Evolutionary conservation across 2,797 vertebrate species (phyloP).

Genomic region (Todus mexicanus): DNA sequence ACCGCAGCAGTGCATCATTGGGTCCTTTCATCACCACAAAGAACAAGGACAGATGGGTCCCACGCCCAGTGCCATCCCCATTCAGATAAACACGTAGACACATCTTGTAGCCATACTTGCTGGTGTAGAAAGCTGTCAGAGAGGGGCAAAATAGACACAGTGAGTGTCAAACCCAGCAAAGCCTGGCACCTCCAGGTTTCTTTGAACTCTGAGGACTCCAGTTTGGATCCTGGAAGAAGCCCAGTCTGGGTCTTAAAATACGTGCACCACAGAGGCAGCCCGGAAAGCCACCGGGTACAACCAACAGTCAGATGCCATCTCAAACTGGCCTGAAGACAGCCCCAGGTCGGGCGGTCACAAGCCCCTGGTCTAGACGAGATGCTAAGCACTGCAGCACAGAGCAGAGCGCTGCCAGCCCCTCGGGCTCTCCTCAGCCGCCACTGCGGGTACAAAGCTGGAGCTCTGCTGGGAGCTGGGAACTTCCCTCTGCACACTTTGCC

Average conservation of each 20-base stretch:
- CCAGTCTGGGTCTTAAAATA: background rate
- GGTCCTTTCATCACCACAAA: conserved; percentile 97
- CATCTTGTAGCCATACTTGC: conserved; percentile 98
- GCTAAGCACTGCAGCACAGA: fast-evolving
- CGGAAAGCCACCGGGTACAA: background rate
- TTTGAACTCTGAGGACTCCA: background rate
- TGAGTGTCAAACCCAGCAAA: background rate
- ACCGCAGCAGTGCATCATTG: conserved; percentile 88
- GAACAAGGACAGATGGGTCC: conserved; percentile 92
- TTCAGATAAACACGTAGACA: conserved; percentile 95
- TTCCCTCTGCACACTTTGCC: background rate
- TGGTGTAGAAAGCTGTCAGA: conserved; percentile 91
- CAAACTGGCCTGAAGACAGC: background rate
- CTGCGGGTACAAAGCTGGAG: background rate
- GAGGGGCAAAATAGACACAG: background rate
- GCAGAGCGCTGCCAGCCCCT: background rate
- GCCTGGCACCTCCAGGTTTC: background rate
- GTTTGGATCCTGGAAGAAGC: background rate
- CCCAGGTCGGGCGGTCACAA: background rate
- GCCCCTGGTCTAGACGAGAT: background rate
- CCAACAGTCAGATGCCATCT: background rate
- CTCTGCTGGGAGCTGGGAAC: background rate
- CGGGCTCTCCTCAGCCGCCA: background rate
- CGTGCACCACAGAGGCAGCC: background rate
- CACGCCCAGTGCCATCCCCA: conserved; percentile 90